Percentiles rank a stretch among this genome's conserved stretches.
phyloP scores from a whole-genome alignment of 1,140 invertebrate species.

The Rhynchophorus ferrugineus region DNA sequence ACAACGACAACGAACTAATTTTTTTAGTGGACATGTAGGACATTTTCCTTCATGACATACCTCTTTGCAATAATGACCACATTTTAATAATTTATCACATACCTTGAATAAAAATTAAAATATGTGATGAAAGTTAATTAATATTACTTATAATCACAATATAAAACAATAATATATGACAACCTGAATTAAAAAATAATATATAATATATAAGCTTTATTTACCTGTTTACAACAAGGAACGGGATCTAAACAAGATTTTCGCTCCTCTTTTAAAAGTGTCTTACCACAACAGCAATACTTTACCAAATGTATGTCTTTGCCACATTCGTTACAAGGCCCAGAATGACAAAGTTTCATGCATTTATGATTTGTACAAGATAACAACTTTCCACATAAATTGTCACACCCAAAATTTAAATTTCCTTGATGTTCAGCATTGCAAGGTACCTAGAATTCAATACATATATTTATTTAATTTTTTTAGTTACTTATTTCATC shows the following conservation, averaged over 20 bases:
- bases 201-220: slow-evolving; percentile 3
- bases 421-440: slow-evolving; percentile 40
- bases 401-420: slow-evolving; percentile 54
- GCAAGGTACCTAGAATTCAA: slow-evolving; percentile 42
- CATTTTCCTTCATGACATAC: slow-evolving; percentile 76
- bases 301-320: slow-evolving; percentile 56
- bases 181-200: too few species aligned
- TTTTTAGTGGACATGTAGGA: slow-evolving; percentile 70
- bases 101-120: slow-evolving; percentile 33
- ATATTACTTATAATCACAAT: slow-evolving; percentile 1
- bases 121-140: neutral
- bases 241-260: slow-evolving; percentile 76
- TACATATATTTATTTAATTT: neutral
- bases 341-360: slow-evolving; percentile 61
- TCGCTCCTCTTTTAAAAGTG: slow-evolving; percentile 45
- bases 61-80: slow-evolving; percentile 71
- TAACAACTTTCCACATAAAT: slow-evolving; percentile 59
- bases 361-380: slow-evolving; percentile 75
- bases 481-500: too few species aligned
- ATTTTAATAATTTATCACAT: slow-evolving; percentile 72
- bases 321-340: slow-evolving; percentile 54
- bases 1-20: slow-evolving; percentile 80
- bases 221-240: slow-evolving; percentile 68
- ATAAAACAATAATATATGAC: too few species aligned
- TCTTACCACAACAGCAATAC: slow-evolving; percentile 82